Evolutionary conservation across 1,140 invertebrate species (phyloP).

Genomic region (Tyrophagus putrescentiae): DNA sequence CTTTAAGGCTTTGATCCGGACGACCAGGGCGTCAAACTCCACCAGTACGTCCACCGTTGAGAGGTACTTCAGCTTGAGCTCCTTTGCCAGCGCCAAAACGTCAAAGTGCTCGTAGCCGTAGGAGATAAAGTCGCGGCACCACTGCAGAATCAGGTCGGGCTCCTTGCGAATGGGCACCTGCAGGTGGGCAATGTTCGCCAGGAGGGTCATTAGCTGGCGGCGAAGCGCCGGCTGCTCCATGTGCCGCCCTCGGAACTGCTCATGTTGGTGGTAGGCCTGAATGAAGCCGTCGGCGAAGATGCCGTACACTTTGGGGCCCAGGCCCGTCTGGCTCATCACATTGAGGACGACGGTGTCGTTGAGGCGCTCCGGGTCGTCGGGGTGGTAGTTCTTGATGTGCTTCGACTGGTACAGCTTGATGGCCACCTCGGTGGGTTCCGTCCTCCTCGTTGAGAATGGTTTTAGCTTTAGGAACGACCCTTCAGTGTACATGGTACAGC

Average conservation of each 20-base stretch:
- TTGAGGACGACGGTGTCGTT: background rate
- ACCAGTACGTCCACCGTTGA: background rate
- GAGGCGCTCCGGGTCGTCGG: background rate
- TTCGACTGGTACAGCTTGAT: background rate
- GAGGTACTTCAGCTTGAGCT: background rate
- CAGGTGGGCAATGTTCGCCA: background rate
- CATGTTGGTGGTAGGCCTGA: background rate
- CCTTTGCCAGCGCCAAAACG: background rate
- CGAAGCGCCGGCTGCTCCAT: background rate
- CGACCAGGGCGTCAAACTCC: background rate
- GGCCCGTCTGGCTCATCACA: background rate
- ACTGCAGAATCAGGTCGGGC: background rate
- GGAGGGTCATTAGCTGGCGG: background rate
- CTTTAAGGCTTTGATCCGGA: background rate
- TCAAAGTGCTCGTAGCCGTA: background rate
- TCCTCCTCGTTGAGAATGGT: too few relatives aligned
- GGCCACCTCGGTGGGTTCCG: background rate
- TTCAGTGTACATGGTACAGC: too few relatives aligned
- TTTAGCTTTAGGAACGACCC: too few relatives aligned
- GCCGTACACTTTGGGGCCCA: slow-evolving; percentile 3
- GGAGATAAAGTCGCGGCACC: background rate
- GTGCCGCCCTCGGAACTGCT: background rate
- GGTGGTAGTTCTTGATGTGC: background rate
- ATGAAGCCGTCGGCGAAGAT: background rate
- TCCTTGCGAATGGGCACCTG: background rate